Conservation (phyloP, 2,113 vertebrate genomes). For the Barbus barbus region DNA sequence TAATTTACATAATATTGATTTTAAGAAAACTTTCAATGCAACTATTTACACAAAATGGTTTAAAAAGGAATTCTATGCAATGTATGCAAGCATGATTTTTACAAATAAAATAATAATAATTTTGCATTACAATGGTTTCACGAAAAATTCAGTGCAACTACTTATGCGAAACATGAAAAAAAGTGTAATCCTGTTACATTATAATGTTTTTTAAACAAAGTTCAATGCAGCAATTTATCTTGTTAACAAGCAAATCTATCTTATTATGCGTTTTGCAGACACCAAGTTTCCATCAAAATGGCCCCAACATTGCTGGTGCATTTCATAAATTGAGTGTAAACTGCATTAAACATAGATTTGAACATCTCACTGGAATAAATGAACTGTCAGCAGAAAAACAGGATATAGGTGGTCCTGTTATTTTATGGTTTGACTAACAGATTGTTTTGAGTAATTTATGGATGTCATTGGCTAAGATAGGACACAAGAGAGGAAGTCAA, state of each 20-base stretch:
- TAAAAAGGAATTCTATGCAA: not conserved
- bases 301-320: not conserved
- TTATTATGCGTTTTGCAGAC: not conserved
- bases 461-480: not conserved
- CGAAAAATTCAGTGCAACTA: not conserved
- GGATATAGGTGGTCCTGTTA: not conserved
- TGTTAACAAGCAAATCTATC: not conserved
- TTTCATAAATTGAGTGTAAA: not conserved
- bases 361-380: not conserved
- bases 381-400: conserved; percentile 3
- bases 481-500: conserved; percentile 13
- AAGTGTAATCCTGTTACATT: not conserved
- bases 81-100: not conserved
- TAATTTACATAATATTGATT: not conserved
- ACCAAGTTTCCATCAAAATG: not conserved
- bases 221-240: not conserved
- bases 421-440: conserved; percentile 12
- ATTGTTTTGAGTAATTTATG: conserved; percentile 18
- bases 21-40: not conserved
- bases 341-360: not conserved
- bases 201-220: not conserved
- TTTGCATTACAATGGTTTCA: not conserved
- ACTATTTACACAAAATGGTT: not conserved
- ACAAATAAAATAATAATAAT: not conserved
- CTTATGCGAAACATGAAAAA: not conserved